A percentile compares a stretch with the other conserved stretches of the same genome.
Conservation (phyloP, 2,113 vertebrate genomes). For the Pterophyllum scalare region DNA sequence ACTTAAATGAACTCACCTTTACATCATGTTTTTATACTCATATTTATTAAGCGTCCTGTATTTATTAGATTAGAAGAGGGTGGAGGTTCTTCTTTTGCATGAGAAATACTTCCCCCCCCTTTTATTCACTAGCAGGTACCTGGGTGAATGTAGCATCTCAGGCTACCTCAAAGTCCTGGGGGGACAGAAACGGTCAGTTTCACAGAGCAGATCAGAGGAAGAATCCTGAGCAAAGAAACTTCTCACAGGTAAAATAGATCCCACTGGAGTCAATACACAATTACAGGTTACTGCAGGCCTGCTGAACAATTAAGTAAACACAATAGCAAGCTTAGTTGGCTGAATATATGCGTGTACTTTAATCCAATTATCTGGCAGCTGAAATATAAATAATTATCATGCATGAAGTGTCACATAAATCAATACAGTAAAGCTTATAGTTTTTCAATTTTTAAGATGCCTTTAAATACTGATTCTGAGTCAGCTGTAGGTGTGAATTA, state of each 20-base stretch:
- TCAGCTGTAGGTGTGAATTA: background rate
- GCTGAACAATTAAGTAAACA: background rate
- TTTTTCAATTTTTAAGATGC: background rate
- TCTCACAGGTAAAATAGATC: conserved; percentile 84
- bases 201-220: conserved; percentile 86
- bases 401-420: background rate
- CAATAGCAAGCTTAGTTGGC: background rate
- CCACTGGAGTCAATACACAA: background rate
- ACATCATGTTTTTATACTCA: background rate
- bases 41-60: background rate
- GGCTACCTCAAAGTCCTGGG: conserved; percentile 89
- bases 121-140: conserved; percentile 75
- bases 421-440: background rate
- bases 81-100: background rate
- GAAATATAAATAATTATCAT: conserved; percentile 4
- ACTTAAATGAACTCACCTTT: background rate
- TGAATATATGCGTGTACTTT: background rate
- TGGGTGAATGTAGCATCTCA: conserved; percentile 91
- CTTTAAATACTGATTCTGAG: background rate
- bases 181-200: conserved; percentile 85
- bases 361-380: no score
- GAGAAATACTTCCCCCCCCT: rapidly evolving
- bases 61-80: background rate
- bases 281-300: background rate
- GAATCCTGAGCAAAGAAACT: conserved; percentile 86